These are phyloP conservation scores for Neodon shergylaensis DNA, from an alignment of 2,113 vertebrate species.

Conservation along the genomic window DNA sequence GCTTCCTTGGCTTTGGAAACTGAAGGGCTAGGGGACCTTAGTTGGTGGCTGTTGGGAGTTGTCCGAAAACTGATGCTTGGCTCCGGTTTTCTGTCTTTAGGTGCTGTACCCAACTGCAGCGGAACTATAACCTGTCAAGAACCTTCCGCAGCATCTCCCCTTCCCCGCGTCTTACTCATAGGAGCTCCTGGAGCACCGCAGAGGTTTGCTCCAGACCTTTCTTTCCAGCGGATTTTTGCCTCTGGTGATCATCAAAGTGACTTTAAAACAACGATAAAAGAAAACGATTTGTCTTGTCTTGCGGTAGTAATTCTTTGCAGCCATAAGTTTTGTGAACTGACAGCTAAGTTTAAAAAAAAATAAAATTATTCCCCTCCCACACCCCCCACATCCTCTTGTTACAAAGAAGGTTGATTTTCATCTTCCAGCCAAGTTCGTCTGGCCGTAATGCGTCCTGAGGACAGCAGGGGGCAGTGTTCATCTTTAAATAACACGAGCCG, in stretches of 20 bases:
- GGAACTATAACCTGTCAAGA: background rate
- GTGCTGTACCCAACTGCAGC: background rate
- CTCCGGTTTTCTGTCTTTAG: background rate
- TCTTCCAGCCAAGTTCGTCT: background rate
- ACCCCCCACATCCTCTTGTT: accelerated
- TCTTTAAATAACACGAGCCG: slow-evolving; percentile 73
- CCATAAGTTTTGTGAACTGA: background rate
- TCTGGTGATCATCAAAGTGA: background rate
- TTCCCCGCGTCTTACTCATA: background rate
- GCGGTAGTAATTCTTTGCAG: background rate
- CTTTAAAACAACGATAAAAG: background rate
- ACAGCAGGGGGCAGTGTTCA: slow-evolving; percentile 89
- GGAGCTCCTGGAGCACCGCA: background rate
- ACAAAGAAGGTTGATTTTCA: background rate
- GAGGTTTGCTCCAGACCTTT: background rate
- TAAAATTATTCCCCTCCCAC: background rate
- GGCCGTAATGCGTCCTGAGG: background rate
- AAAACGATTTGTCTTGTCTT: background rate
- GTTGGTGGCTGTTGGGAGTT: background rate
- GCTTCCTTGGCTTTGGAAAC: background rate
- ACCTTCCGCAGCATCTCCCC: background rate
- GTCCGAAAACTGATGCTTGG: background rate
- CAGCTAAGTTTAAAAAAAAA: background rate
- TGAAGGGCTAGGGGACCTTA: background rate
- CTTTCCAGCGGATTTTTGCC: slow-evolving; percentile 3